Percentiles rank a stretch among this genome's conserved stretches.
Conservation (phyloP, 2,888 invertebrate genomes). For the Eupithecia inturbata region DNA sequence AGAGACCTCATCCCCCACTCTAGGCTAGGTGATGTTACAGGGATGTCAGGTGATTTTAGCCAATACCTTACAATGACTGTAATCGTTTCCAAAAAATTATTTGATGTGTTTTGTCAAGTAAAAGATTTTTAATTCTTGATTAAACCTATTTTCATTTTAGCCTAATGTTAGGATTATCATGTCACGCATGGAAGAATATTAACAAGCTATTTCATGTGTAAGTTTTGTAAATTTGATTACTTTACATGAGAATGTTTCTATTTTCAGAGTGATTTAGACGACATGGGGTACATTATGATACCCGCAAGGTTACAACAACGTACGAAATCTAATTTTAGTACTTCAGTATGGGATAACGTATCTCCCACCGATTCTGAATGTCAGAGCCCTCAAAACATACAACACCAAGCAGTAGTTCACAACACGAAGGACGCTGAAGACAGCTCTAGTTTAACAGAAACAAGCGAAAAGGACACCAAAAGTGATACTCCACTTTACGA, state of each 20-base stretch:
- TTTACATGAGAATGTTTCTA: conserved; percentile 12
- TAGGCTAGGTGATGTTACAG: too few relatives aligned
- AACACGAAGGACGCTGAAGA: conserved; percentile 44
- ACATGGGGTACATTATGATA: conserved; percentile 73
- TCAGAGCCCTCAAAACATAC: conserved; percentile 60
- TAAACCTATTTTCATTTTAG: too few relatives aligned
- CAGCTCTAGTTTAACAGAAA: conserved; percentile 58
- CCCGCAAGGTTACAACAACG: conserved; percentile 65
- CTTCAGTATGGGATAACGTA: conserved; percentile 64
- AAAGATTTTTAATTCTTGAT: too few relatives aligned
- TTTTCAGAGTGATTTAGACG: conserved; percentile 67
- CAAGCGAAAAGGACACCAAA: conserved; percentile 65
- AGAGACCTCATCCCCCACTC: too few relatives aligned
- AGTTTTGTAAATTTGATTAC: background rate
- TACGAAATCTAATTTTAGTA: conserved; percentile 64
- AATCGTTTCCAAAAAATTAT: too few relatives aligned
- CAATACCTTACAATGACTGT: too few relatives aligned
- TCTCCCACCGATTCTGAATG: conserved; percentile 73
- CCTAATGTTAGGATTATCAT: background rate
- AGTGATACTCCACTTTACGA: conserved; percentile 69
- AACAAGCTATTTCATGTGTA: background rate
- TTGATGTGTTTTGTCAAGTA: too few relatives aligned
- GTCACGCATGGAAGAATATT: background rate
- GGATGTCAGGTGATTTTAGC: too few relatives aligned
- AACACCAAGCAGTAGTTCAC: conserved; percentile 67